phyloP scores from a whole-genome alignment of 1,140 invertebrate genomes.

The Orchestia grillus region DNA sequence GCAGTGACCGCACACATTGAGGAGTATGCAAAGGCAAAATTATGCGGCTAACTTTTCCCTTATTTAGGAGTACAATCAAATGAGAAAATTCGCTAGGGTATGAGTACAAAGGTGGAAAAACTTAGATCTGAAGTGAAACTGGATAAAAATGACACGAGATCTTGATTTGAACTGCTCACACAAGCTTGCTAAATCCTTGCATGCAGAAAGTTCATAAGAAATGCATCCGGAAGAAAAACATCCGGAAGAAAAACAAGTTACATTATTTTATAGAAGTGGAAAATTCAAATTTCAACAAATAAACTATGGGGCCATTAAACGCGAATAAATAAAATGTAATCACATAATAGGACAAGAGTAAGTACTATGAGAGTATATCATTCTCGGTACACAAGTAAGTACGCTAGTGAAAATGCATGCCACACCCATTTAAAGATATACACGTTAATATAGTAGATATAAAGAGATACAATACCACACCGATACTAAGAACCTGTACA shows the following conservation, averaged over 20 bases:
- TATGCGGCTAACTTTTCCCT: background rate
- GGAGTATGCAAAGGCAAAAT: background rate
- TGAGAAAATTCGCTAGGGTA: background rate
- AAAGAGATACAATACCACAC: background rate
- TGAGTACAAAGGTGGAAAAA: background rate
- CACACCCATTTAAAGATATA: background rate
- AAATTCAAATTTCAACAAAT: background rate
- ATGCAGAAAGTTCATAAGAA: background rate
- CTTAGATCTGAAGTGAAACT: background rate
- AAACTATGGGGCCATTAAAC: background rate
- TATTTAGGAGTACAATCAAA: background rate
- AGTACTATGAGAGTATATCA: background rate
- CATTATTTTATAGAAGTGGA: background rate
- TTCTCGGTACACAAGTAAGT: background rate
- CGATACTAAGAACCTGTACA: background rate
- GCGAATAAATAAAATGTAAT: background rate
- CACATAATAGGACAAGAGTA: background rate
- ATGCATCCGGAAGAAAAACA: background rate
- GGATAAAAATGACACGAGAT: background rate
- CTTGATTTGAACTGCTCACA: background rate
- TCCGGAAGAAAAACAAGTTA: background rate
- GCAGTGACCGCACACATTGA: background rate
- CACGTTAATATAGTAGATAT: background rate
- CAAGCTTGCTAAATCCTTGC: background rate
- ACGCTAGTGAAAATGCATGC: background rate